Conservation (phyloP, 2,888 invertebrate species). For the Plebejus argus region DNA sequence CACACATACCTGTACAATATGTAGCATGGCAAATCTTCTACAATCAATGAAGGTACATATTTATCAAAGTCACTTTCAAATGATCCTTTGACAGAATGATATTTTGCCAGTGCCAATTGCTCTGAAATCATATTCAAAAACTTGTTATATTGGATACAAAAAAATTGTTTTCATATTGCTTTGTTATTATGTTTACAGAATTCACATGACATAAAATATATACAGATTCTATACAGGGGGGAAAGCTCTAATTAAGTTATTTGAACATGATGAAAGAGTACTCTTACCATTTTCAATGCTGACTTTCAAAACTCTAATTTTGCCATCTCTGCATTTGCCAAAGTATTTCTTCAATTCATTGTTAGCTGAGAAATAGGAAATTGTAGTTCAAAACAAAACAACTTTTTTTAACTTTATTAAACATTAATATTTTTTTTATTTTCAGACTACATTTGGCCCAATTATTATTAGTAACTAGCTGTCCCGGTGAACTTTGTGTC, state of each 20-base stretch:
- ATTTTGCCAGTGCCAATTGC: conserved; percentile 85
- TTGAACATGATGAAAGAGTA: neutral
- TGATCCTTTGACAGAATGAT: conserved; percentile 84
- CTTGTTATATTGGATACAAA: neutral
- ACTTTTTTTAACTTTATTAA: neutral
- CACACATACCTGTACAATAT: conserved; percentile 88
- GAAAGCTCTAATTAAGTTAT: neutral
- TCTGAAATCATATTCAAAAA: conserved; percentile 78
- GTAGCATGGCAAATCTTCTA: conserved; percentile 93
- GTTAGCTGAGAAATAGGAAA: conserved; percentile 84
- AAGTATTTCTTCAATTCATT: conserved; percentile 90
- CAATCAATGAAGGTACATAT: conserved; percentile 85
- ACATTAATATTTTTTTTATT: neutral
- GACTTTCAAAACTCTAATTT: conserved; percentile 89
- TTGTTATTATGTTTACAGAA: too few relatives aligned
- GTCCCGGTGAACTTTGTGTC: too few relatives aligned
- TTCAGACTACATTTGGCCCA: neutral
- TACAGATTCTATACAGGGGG: too few relatives aligned
- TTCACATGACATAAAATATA: too few relatives aligned
- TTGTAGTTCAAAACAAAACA: conserved; percentile 28
- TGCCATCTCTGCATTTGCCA: conserved; percentile 90
- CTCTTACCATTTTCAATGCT: conserved; percentile 91
- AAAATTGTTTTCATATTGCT: too few relatives aligned
- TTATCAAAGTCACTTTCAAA: conserved; percentile 95
- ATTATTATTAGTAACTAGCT: too few relatives aligned